phyloP scores from a whole-genome alignment of 2,797 vertebrate species.

The Spea hammondii region DNA sequence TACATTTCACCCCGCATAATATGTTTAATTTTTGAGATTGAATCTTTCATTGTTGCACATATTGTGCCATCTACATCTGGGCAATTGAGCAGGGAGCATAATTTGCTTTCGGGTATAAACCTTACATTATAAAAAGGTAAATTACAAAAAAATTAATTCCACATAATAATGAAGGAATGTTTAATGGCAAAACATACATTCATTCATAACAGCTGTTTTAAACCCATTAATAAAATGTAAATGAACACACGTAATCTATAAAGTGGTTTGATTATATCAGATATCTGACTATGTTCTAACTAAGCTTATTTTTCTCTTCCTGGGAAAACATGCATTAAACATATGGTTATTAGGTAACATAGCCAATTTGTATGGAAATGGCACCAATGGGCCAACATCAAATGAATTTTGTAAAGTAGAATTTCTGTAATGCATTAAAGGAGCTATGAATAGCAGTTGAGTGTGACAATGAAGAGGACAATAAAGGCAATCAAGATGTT shows the following conservation, averaged over 20 bases:
- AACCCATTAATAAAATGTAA: not conserved
- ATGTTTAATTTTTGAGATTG: too few species aligned
- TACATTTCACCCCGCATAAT: too few species aligned
- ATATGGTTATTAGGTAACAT: conserved; percentile 64
- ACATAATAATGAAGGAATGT: too few species aligned
- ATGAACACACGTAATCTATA: not conserved
- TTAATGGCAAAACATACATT: too few species aligned
- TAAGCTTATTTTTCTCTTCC: not conserved
- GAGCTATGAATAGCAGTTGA: conserved; percentile 64
- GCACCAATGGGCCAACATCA: conserved; percentile 64
- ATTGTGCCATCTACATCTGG: too few species aligned
- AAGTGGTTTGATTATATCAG: not conserved
- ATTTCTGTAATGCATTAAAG: conserved; percentile 61
- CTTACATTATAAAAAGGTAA: too few species aligned
- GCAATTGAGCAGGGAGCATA: too few species aligned
- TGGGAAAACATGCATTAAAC: conserved; percentile 35
- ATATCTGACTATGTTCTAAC: not conserved
- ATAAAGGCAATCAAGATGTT: too few species aligned
- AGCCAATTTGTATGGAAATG: conserved; percentile 65
- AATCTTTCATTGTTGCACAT: too few species aligned
- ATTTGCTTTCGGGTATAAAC: too few species aligned
- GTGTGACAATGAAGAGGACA: conserved; percentile 57
- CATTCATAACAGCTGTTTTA: not conserved
- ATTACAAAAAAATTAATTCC: too few species aligned
- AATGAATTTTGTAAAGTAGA: conserved; percentile 62